A percentile compares a stretch with the other conserved stretches of the same genome.
These are phyloP conservation scores for Gallirallus australis DNA, from an alignment of 2,797 vertebrate species.

Conservation along the genomic window DNA sequence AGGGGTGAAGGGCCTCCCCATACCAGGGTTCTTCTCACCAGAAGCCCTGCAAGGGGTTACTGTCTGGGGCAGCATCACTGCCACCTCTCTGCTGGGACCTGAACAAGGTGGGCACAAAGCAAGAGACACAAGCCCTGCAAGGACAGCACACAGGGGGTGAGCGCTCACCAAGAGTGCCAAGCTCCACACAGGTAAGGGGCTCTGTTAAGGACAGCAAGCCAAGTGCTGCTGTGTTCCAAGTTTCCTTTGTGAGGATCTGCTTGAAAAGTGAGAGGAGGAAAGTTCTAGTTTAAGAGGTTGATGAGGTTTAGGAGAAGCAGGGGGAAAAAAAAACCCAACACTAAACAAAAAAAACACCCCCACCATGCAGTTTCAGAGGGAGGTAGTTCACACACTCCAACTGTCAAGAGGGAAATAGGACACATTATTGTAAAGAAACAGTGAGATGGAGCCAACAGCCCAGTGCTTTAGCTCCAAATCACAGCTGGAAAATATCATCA, in stretches of 20 bases:
- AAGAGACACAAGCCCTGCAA: not conserved
- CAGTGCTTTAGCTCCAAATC: not conserved
- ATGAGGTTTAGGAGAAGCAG: not conserved
- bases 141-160: fast-evolving
- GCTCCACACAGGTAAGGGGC: not conserved
- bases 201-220: not conserved
- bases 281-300: not conserved
- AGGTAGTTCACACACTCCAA: not conserved
- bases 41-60: not conserved
- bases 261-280: not conserved
- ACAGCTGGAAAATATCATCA: not conserved
- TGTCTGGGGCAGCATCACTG: not conserved
- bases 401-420: not conserved
- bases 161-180: not conserved
- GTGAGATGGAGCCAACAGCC: not conserved
- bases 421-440: not conserved
- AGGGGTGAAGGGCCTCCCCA: not conserved
- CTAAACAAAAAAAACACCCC: fast-evolving
- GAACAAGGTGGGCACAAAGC: not conserved
- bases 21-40: not conserved
- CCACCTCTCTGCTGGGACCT: not conserved
- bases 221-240: not conserved
- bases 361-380: not conserved
- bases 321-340: not conserved
- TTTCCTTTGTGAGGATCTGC: not conserved